Base-by-base conservation (phyloP, 1,140 invertebrate genomes). In the Meloidogyne hapla region DNA sequence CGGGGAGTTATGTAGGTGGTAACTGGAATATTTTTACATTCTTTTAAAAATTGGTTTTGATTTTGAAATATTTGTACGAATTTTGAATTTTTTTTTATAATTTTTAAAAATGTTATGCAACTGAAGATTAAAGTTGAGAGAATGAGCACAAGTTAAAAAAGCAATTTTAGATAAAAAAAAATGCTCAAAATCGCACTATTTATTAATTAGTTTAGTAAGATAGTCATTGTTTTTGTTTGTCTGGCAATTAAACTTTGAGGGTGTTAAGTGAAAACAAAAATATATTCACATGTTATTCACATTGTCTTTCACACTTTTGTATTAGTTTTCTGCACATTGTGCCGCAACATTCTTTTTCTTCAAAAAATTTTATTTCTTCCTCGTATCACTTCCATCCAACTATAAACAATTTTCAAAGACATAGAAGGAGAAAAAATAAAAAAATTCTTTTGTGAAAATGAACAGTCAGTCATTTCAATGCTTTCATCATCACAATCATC, bases 141-240 rank as follows among this genome's bases (percentile, higher is more conserved):
- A 42, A 42, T 18, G 23, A 21, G 23, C 8, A 67, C 15, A 42
- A 23, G 33, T 23, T 33, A 4, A n/a, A 66, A 18, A 40, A 33
- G n/a, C 4, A 66, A 66, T 25, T 25, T 23, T 18, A 66, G 18
- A 21, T n/a, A 28, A n/a, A 40, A 66, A 21, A 66, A 18, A 65
- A 65, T 66, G 64, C 13, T 40, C 18, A 66, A 66, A 66, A 65
- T 26, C 25, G 18, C 64, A 65, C 25, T 28, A 65, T 28, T 66
- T 66, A 15, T 21, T n/a, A 15, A 40, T 10, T 33, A 33, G 18
- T n/a, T n/a, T n/a, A n/a, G n/a, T n/a, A 33, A 67, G 28, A 67
- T 10, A 67, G n/a, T n/a, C 2, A 67, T 9, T 8, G 9, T 67
- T 67, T 23, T 67, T 67, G 25, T 67, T 67, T 33, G 65, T 67